Base-by-base conservation (phyloP, 2,797 vertebrate genomes). In the Diplodus sargus region DNA sequence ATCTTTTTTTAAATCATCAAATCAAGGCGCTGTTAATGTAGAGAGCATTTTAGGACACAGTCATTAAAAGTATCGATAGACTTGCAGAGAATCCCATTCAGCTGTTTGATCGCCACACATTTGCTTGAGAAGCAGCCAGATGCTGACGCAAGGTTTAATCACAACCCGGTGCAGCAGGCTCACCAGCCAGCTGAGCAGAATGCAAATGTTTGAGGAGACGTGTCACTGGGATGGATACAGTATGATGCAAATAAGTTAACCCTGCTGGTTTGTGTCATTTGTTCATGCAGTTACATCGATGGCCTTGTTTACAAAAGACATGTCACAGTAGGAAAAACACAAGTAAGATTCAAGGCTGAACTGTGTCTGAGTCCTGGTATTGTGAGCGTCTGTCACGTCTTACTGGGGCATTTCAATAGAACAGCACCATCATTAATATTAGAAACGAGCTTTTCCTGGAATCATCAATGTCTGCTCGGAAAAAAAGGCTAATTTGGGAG, bases 111-210 rank as follows among this genome's bases (percentile, higher is more conserved):
- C 6, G 17, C 23, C 23, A 23, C 42, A 18, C 15, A 20, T 14
- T 4, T 4, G 23, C 49, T 52, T 42, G 20, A 57, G 28, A 56
- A 62, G 30, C 69, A 61, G 65, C 34, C 65, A 57, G 49, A 60
- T 16, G 10, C 28, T 5, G 2, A 63, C 23, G 49, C 3, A 49
- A 28, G 17, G 4, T 12, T n/a, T 39, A 23, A 65, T 69, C 66
- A 23, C 5, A 66, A 48, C 22, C 70, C n/a, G 42, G 14, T 51
- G 15, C 22, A 28, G 14, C 5, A 64, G 15, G 2, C 34, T 42
- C 13, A 28, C 17, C 23, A 25, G 23, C 45, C 43, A 42, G 0
- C 43, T n/a, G 56, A 58, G 20, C 18, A 11, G 22, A 62, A n/a
- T 9, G 6, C 42, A 56, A 68, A n/a, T n/a, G 18, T n/a, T 54